Evolutionary conservation across 2,888 invertebrate species (phyloP).

Genomic region (Rosalia funebris): DNA sequence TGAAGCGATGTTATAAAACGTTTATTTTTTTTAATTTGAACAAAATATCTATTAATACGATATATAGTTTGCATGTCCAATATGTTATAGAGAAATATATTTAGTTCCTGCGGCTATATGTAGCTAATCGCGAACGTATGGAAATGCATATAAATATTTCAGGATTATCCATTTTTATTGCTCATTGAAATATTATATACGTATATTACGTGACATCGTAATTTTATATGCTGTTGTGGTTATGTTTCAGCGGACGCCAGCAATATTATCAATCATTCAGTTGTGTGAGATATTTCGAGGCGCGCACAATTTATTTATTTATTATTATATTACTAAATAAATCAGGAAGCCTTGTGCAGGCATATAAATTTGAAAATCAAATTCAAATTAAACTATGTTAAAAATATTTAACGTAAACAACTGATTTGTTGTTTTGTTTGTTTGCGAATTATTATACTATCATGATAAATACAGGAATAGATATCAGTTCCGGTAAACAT

Average conservation of each 20-base stretch:
- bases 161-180: conserved; percentile 2
- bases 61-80: no score
- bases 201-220: conserved; percentile 25
- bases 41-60: no score
- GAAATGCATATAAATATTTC: no score
- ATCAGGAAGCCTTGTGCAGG: neutral
- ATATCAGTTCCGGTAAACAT: no score
- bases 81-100: no score
- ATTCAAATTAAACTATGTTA: neutral
- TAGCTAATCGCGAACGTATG: no score
- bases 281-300: conserved; percentile 20
- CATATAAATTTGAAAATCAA: conserved; percentile 3
- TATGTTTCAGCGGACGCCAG: conserved; percentile 10
- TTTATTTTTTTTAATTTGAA: no score
- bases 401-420: conserved; percentile 12
- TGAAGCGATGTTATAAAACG: no score
- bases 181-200: conserved; percentile 25
- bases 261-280: conserved; percentile 27
- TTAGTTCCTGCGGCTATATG: no score
- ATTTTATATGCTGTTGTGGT: conserved; percentile 25
- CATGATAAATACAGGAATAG: no score
- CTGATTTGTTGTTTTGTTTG: no score
- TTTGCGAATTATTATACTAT: no score
- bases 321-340: neutral
- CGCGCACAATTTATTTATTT: conserved; percentile 10